These are phyloP conservation scores for Cephalopachus bancanus DNA, from an alignment of 2,797 vertebrate species.

Conservation along the genomic window DNA sequence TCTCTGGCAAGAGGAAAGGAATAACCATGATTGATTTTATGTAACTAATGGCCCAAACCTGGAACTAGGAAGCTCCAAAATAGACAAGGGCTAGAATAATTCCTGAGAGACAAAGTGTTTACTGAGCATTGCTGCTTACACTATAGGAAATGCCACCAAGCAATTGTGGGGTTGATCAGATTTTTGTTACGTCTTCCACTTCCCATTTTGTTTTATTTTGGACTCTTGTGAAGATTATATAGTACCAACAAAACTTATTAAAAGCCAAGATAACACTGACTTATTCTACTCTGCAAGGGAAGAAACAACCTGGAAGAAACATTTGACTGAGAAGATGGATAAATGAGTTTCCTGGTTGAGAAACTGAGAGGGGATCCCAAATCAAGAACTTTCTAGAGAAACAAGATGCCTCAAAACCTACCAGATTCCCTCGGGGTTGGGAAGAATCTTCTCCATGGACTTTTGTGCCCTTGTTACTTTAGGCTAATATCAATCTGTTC, in stretches of 20 bases:
- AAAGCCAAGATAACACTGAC: background rate
- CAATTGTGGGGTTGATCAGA: background rate
- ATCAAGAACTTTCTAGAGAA: background rate
- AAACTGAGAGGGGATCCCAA: background rate
- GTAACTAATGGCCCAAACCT: background rate
- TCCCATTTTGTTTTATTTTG: background rate
- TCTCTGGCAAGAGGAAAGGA: background rate
- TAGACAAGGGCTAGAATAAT: background rate
- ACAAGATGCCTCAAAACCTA: background rate
- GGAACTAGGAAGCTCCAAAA: background rate
- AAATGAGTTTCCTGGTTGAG: background rate
- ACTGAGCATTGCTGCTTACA: background rate
- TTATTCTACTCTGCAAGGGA: background rate
- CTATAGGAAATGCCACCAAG: background rate
- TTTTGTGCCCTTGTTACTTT: background rate
- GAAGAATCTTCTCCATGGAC: background rate
- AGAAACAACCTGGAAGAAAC: background rate
- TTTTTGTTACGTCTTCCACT: background rate
- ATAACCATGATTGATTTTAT: background rate
- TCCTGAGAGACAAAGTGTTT: background rate
- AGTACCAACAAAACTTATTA: background rate
- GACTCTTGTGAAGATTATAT: background rate
- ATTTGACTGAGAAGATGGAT: background rate
- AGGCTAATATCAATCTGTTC: background rate
- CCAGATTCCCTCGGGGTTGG: background rate